These are phyloP conservation scores for Callinectes sapidus DNA, from an alignment of 2,888 invertebrate species.

Conservation along the genomic window DNA sequence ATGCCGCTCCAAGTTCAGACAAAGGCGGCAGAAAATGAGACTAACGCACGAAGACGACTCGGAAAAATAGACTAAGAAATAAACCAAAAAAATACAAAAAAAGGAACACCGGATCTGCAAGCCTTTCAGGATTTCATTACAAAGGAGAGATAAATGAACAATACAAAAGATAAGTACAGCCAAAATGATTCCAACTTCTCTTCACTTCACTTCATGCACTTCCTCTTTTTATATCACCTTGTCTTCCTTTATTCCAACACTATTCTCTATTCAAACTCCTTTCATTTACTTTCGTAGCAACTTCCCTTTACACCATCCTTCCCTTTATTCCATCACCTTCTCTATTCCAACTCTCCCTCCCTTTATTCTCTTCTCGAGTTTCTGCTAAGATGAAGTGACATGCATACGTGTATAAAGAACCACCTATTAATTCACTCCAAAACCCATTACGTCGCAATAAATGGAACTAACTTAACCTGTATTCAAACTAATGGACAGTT, in stretches of 20 bases:
- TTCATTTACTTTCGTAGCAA: no score
- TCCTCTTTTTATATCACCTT: no score
- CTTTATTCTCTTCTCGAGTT: background rate
- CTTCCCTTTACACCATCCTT: no score
- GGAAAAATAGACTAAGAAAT: background rate
- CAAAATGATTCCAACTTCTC: background rate
- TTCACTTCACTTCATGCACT: background rate
- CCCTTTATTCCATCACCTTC: no score
- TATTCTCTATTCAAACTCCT: no score
- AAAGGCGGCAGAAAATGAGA: background rate
- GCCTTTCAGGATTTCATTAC: background rate
- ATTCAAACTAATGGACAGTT: background rate
- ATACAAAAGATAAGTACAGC: background rate
- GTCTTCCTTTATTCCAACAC: no score
- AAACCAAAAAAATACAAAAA: background rate
- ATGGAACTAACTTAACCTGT: background rate
- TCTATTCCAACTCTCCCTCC: background rate
- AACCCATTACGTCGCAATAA: background rate
- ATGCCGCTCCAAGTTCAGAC: conserved; percentile 27
- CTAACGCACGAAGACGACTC: background rate
- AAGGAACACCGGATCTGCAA: background rate
- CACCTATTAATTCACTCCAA: background rate
- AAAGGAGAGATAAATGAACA: background rate
- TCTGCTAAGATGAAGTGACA: background rate
- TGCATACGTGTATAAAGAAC: background rate